Base-by-base conservation (phyloP, 2,113 vertebrate species). In the Puntigrus tetrazona region DNA sequence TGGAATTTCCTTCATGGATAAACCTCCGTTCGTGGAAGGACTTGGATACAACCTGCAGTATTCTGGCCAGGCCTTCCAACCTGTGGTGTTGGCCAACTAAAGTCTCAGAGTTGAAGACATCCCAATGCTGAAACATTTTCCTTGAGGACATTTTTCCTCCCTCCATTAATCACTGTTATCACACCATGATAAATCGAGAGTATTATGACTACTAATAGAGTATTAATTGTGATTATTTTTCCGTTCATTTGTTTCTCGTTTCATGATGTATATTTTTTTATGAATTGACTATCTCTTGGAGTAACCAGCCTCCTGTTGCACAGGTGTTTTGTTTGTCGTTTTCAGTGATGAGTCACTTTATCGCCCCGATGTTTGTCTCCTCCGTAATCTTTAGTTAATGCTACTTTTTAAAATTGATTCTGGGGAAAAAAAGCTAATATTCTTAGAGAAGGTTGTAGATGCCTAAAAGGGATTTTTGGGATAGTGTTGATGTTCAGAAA, bases 21-120 rank as follows among this genome's bases (percentile, higher is more conserved):
- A 99, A 93, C 93, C 97, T 0, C 94, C 97, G 22, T 99, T 98
- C 0, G 96, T 97, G 70, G 98, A 99, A 83, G 97, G 97, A 89
- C 94, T 99, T 85, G 96, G 96, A 92, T 99, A 98, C 95, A 98
- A 96, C 94, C 95, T 99, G 93, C 98, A 97, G 92, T 99, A 99
- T 85, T 95, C 98, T 47, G 96, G 92, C 94, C 98, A 97, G 94
- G 96, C 96, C n/a, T 98, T 97, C 93, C 98, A 99, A 94, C 97
- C 98, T 0, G 98, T 99, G 0, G 97, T 99, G 92, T 92, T 99
- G 95, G 98, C 98, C 92, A 99, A 99, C 95, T 99, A 94, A 93
- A 86, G 81, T 55, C 43, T 57, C 41, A 57, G 29, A 76, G 78
- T 61, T 84, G 59, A 83, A 43, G n/a, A 81, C 82, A 72, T 72